Evolutionary conservation across 2,888 invertebrate genomes (phyloP).

Genomic region (Rotaria macrura): DNA sequence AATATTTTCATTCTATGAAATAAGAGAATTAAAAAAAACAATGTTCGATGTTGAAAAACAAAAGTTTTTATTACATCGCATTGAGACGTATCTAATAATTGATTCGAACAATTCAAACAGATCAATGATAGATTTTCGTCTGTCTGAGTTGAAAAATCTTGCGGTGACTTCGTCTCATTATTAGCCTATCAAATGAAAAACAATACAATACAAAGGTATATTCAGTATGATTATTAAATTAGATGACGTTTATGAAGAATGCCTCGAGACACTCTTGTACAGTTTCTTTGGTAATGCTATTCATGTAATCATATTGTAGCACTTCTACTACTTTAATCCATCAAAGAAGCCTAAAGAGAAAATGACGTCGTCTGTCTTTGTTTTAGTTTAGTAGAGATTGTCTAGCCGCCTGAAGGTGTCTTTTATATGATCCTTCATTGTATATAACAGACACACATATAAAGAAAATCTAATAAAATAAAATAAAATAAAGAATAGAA

Average conservation of each 20-base stretch:
- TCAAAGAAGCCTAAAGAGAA: background rate
- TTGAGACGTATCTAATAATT: background rate
- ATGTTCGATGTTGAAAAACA: background rate
- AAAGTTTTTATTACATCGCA: background rate
- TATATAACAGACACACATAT: background rate
- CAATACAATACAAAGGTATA: background rate
- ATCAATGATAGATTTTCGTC: background rate
- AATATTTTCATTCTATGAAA: background rate
- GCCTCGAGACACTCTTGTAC: background rate
- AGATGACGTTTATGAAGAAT: background rate
- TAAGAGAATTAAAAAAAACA: background rate
- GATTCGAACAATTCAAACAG: background rate
- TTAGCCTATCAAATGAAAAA: background rate
- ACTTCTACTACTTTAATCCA: conserved; percentile 15
- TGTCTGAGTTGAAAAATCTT: background rate
- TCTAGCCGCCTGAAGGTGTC: background rate
- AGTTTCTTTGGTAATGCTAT: background rate
- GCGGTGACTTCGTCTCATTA: background rate
- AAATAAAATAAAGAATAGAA: background rate
- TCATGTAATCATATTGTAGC: background rate
- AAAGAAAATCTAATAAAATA: background rate
- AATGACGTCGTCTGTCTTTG: conserved; percentile 12
- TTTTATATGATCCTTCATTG: conserved; percentile 8
- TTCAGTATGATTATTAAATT: background rate
- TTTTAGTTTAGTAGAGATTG: background rate